Base-by-base conservation (phyloP, 2,888 invertebrate genomes). In the Euclidia mi region DNA sequence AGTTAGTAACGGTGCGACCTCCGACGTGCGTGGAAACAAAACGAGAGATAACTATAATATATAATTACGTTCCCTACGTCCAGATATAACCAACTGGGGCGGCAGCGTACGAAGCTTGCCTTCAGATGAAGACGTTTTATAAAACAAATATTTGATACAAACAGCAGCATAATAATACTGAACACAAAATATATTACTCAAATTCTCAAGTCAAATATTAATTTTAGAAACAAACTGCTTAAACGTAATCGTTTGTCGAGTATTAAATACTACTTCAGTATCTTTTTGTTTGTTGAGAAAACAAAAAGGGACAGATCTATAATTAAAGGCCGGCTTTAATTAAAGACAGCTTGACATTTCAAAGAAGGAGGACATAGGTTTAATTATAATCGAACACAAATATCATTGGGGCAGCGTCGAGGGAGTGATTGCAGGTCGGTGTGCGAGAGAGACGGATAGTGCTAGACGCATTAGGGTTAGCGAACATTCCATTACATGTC, bases 291-390 rank as follows among this genome's bases (percentile, higher is more conserved):
- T 72, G 73, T 70, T 55, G 56, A 56, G 75, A 72, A 78, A 77
- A 80, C 80, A 84, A 84, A 87, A 85, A 85, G 82, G 77, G 81
- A 78, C 78, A 75, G 72, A 82, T 87, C 91, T 91, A 92, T 90
- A 85, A 89, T 88, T 90, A 91, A 76, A 70, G 46, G 34, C 62
- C 56, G 57, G 50, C 55, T 91, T 90, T 93, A 94, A 94, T 94
- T 94, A 92, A 91, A 92, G 84, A 89, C 89, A 89, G 90, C 89
- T 89, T 94, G 94, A 93, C 94, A 94, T 94, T 94, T 94, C 85
- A 90, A 90, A 92, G 90, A 92, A 94, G 83, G 90, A 92, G 94
- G 94, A 89, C 94, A 89, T 91, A 59, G 65, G 76, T 80, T 77
- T 83, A 83, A 83, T 83, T 83, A 81, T 83, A 83, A 74, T 70